Base-by-base conservation (phyloP, 2,888 invertebrate genomes). In the Luffia ferchaultella region DNA sequence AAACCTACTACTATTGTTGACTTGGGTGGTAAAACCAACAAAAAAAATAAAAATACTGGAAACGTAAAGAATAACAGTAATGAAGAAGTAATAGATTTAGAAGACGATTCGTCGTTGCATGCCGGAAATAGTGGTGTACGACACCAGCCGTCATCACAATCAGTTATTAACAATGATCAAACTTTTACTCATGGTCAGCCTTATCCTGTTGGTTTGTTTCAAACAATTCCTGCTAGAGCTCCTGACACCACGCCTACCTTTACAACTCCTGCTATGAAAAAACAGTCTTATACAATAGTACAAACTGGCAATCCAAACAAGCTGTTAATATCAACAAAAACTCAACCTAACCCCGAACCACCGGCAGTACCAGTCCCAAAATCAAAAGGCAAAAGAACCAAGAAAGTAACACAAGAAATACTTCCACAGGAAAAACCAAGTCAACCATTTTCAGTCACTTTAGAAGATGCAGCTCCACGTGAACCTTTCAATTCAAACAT, bases 221-320 rank as follows among this genome's bases (percentile, higher is more conserved):
- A 75, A 60, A 73, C 76, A 2, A 56, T 71, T 20, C 58, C 67
- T 2, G 68, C 67, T 56, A 57, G 16, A 60, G 68, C 16, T n/a
- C 46, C 43, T 7, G 20, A 20, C 9, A 9, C 48, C 15, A 30
- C 17, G 43, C 41, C 42, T 16, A 47, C 64, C 3, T 73, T 76
- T 51, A 67, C 73, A 18, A 74, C 77, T 1, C 71, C 83, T 12
- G 76, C 73, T 0, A 70, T 72, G 68, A 82, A 77, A 54, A 83
- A 83, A 52, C 83, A 79, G 50, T 76, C 78, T 0, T 83, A 82
- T 52, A 77, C 76, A 16, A 65, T 83, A 43, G 74, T 82, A 1
- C 78, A 76, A 60, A 83, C 83, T 16, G 77, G 73, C 0, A 72
- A 83, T 58, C 83, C 82, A 0, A 79, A 73, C 56, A 83, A 83